Evolutionary conservation across 2,797 vertebrate genomes (phyloP).

Genomic region (Brachyalestes nurse): DNA sequence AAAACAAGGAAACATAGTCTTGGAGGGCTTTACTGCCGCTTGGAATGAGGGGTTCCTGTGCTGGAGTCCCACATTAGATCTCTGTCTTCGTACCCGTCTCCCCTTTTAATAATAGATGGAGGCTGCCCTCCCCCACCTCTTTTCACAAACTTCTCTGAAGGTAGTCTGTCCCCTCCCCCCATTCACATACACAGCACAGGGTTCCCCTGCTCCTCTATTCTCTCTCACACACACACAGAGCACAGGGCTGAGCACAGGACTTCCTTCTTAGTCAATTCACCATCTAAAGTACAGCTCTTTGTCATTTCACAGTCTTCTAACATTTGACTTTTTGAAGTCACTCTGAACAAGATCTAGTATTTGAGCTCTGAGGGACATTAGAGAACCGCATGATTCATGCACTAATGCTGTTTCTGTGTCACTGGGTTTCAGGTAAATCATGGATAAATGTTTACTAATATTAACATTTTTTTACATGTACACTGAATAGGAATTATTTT

Average conservation of each 20-base stretch:
- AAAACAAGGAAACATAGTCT: background rate
- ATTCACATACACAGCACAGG: constrained; percentile 8
- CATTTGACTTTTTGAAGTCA: background rate
- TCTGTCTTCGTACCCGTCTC: constrained; percentile 18
- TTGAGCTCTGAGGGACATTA: background rate
- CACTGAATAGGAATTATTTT: too few species aligned
- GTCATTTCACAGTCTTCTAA: background rate
- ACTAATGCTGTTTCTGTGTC: background rate
- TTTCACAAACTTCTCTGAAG: constrained; percentile 22
- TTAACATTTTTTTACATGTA: too few species aligned
- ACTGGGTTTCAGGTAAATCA: too few species aligned
- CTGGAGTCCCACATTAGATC: constrained; percentile 18
- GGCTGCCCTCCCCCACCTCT: background rate
- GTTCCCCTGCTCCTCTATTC: background rate
- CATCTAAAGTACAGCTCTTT: background rate
- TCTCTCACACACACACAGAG: background rate
- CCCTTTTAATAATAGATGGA: constrained; percentile 30
- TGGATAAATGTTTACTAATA: background rate
- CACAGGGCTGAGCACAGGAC: background rate
- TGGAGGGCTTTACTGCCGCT: constrained; percentile 3
- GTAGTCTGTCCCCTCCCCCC: constrained; percentile 12
- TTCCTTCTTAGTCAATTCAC: background rate
- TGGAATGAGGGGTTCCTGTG: background rate
- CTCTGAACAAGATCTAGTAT: background rate
- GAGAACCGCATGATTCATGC: background rate